Conservation (phyloP, 1,140 invertebrate genomes). For the Palaemon carinicauda region DNA sequence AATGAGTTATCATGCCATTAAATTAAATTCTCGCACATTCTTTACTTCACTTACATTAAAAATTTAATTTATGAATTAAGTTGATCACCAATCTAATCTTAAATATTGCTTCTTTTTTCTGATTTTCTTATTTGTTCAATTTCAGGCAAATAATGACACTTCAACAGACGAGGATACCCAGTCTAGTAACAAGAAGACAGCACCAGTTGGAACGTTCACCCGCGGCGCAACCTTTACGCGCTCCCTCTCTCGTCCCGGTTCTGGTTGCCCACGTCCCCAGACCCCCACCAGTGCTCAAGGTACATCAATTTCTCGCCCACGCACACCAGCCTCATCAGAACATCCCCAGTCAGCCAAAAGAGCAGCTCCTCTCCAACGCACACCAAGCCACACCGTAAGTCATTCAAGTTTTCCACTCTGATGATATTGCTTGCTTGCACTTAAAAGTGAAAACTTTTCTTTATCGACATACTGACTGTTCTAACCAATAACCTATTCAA, state of each 20-base stretch:
- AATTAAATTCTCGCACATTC: too few species aligned
- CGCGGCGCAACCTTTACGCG: constrained; percentile 42
- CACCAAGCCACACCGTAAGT: constrained; percentile 41
- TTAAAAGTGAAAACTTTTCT: neutral
- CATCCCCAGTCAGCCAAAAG: constrained; percentile 28
- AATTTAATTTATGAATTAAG: too few species aligned
- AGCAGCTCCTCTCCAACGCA: constrained; percentile 12
- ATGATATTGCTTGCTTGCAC: neutral
- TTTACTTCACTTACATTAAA: too few species aligned
- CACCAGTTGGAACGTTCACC: constrained; percentile 33
- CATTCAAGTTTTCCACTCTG: neutral
- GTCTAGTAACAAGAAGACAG: constrained; percentile 26
- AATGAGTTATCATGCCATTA: too few species aligned
- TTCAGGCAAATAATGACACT: constrained; percentile 33
- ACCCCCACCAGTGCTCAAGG: constrained; percentile 21
- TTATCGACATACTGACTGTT: neutral
- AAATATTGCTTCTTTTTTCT: too few species aligned
- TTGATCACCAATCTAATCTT: too few species aligned
- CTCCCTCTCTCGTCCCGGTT: constrained; percentile 32
- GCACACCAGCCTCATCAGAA: constrained; percentile 23
- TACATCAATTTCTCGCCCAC: neutral
- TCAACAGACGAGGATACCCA: constrained; percentile 44
- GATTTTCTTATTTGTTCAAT: neutral
- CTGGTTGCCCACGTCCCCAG: constrained; percentile 21
- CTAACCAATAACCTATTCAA: neutral